These are phyloP conservation scores for Antedon bifida DNA, from an alignment of 35 echinoderm and acorn worm species.

Conservation along the genomic window DNA sequence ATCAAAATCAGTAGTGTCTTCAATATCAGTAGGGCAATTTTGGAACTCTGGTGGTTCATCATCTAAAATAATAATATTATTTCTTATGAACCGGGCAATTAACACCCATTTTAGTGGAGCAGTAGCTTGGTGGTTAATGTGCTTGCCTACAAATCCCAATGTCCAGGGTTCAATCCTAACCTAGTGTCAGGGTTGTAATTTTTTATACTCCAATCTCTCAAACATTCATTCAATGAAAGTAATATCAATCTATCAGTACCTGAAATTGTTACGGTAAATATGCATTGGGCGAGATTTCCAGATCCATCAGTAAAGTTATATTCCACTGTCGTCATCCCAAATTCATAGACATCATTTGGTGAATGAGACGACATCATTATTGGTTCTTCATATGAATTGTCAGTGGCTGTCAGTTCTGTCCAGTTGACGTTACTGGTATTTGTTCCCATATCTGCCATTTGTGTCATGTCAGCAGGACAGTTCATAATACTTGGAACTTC, in stretches of 20 bases:
- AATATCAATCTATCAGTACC: background rate
- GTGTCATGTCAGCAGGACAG: background rate
- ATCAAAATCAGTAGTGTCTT: no score
- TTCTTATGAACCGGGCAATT: no score
- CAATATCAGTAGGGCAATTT: background rate
- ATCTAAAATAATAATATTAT: no score
- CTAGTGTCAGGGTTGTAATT: no score
- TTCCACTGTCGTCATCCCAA: background rate
- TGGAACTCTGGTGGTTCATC: background rate
- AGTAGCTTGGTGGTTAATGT: no score
- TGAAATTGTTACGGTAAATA: background rate
- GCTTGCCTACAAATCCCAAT: no score
- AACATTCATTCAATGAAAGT: no score
- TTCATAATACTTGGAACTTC: background rate
- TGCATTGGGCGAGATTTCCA: background rate
- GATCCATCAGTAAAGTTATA: background rate
- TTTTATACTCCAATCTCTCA: no score
- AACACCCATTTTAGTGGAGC: no score
- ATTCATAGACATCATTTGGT: background rate
- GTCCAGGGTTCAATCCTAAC: no score
- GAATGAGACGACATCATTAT: background rate
- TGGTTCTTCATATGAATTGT: background rate
- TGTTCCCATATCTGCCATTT: background rate
- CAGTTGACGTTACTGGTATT: background rate
- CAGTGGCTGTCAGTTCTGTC: background rate